These are phyloP conservation scores for Pelodytes ibericus DNA, from an alignment of 2,797 vertebrate genomes.

Conservation along the genomic window DNA sequence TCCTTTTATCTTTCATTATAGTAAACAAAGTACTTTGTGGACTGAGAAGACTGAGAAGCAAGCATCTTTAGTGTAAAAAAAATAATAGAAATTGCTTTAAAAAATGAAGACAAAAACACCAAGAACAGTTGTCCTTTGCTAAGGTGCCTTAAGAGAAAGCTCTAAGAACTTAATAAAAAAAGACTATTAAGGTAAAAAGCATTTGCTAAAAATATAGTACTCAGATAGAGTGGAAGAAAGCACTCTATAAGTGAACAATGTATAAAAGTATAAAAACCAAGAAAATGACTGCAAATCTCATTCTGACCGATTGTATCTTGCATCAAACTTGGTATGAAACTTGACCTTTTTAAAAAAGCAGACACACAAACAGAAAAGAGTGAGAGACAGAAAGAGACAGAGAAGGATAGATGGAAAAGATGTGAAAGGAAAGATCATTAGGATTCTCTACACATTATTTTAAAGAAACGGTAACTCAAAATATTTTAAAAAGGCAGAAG, in stretches of 20 bases:
- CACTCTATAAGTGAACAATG: neutral
- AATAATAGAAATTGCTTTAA: conserved; percentile 11
- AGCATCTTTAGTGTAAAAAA: neutral
- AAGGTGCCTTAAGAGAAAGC: neutral
- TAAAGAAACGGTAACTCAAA: too few species aligned
- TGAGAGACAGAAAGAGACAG: too few species aligned
- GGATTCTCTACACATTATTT: too few species aligned
- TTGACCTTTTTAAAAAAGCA: too few species aligned
- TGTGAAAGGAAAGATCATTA: too few species aligned
- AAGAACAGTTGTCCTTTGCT: neutral
- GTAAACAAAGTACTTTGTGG: conserved; percentile 24
- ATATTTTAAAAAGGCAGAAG: too few species aligned
- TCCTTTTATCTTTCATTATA: neutral
- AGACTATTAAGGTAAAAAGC: conserved; percentile 1
- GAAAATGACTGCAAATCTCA: neutral
- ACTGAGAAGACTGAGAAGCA: neutral
- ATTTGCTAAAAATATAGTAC: neutral
- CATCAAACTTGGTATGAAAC: too few species aligned
- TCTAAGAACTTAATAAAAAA: neutral
- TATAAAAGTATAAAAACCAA: neutral
- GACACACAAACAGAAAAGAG: too few species aligned
- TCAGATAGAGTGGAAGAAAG: neutral
- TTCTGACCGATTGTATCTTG: neutral
- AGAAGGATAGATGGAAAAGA: too few species aligned
- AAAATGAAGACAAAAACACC: neutral